Percentiles rank a stretch among this genome's conserved stretches.
phyloP scores from a whole-genome alignment of 1,140 invertebrate species.

The Aricia agestis region DNA sequence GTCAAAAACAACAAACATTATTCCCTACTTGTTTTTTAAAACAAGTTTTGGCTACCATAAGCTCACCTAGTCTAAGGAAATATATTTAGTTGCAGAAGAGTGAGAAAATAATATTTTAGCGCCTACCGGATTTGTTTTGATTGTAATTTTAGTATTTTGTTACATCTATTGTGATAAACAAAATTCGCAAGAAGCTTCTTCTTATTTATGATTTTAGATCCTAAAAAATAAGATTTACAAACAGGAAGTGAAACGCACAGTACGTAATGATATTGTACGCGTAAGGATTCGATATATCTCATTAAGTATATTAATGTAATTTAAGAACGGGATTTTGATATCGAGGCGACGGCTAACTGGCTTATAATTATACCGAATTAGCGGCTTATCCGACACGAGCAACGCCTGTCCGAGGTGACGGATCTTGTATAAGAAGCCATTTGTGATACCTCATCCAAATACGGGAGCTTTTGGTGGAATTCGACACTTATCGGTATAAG shows the following conservation, averaged over 20 bases:
- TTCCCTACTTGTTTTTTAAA: not conserved
- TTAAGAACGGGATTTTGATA: slow-evolving; percentile 8
- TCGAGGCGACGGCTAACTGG: slow-evolving; percentile 27
- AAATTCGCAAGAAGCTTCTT: no score
- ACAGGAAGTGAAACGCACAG: not conserved
- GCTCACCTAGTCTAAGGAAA: no score
- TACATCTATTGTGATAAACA: no score
- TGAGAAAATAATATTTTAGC: no score
- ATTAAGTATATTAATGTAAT: slow-evolving; percentile 16
- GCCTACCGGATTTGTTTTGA: no score
- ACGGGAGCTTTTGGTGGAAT: not conserved
- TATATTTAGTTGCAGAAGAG: no score
- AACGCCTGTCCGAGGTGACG: slow-evolving; percentile 1
- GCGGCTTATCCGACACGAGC: slow-evolving; percentile 27
- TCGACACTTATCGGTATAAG: not conserved
- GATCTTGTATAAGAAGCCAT: not conserved
- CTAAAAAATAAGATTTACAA: not conserved
- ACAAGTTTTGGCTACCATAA: not conserved
- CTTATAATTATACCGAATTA: slow-evolving; percentile 45
- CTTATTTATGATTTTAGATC: not conserved
- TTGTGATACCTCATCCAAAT: not conserved
- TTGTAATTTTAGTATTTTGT: no score
- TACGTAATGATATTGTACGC: not conserved
- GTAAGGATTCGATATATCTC: slow-evolving; percentile 3
- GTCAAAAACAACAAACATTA: not conserved